These are phyloP conservation scores for Bucco capensis DNA, from an alignment of 2,113 vertebrate genomes.

Conservation along the genomic window DNA sequence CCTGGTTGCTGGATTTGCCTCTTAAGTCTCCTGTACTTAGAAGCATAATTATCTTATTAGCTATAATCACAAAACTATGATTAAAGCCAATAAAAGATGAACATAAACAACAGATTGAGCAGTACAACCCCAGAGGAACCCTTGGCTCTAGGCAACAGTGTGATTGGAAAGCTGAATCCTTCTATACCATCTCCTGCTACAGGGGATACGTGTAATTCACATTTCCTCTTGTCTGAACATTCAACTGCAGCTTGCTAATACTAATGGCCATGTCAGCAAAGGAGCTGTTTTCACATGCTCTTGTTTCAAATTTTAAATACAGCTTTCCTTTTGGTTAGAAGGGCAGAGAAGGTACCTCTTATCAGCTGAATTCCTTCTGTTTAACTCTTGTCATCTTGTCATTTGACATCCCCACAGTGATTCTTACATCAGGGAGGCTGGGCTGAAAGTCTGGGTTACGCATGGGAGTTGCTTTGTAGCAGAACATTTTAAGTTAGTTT, in stretches of 20 bases:
- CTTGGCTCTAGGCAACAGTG: background rate
- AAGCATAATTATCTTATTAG: slow-evolving; percentile 18
- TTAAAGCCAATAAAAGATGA: slow-evolving; percentile 15
- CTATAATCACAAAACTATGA: slow-evolving; percentile 19
- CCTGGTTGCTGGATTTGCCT: background rate
- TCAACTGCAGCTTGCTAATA: background rate
- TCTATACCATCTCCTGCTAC: background rate
- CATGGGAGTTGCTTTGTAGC: background rate
- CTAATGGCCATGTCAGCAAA: background rate
- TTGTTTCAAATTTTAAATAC: background rate
- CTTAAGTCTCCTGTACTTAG: background rate
- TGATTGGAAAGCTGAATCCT: background rate
- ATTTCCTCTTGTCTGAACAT: background rate
- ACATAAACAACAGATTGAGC: background rate
- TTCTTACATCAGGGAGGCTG: background rate
- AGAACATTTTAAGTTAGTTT: background rate
- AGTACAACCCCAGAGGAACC: background rate
- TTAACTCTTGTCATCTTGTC: background rate
- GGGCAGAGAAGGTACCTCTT: background rate
- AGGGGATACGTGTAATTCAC: background rate
- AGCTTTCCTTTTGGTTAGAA: background rate
- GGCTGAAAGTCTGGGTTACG: background rate
- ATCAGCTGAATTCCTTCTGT: background rate
- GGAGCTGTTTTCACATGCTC: background rate
- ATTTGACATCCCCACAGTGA: background rate